Base-by-base conservation (phyloP, 2,888 invertebrate species). In the Sinohyriopsis cumingii region DNA sequence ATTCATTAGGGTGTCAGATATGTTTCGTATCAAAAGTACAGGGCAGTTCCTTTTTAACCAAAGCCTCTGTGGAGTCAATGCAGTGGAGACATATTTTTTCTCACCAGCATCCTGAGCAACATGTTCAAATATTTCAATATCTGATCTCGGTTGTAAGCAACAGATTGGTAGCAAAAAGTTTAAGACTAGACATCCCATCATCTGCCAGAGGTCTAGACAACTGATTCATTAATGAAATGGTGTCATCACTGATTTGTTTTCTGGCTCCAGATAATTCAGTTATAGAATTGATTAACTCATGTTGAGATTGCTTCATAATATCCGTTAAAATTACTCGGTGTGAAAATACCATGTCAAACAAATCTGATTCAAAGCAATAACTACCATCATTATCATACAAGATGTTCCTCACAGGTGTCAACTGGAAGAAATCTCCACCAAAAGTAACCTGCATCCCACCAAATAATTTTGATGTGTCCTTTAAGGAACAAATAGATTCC, bases 281-380 rank as follows among this genome's bases (percentile, higher is more conserved):
- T 5, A 56, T 5, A 56, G 57, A 6, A n/a, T 56, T 20, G 22
- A 28, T 5, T 5, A 28, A 28, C 28, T 28, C 5, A 4, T 33
- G 24, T 12, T 68, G 68, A 20, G 19, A 24, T 45, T 57, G 25
- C 62, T 71, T 71, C 6, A 65, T 15, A 22, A 57, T 59, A 53
- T 74, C 61, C 9, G 5, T 55, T 24, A 73, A 59, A 33, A 63
- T 24, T 22, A 68, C 57, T 68, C 25, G 53, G 45, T 74, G 70
- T 12, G 68, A 62, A 59, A 73, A 67, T 19, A 73, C 57, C 24
- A n/a, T 55, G 6, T 28, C 28, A 28, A 28, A 28, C 28, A 28
- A 28, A 28, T 28, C 28, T 28, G 28, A 28, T 28, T 28, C 5
- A 28, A 28, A 28, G 6, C 28, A 28, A 28, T 28, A 5, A 28